These are phyloP conservation scores for Catostylus mosaicus DNA, from an alignment of 30 jellyfish, hydroid and myxozoan genomes.

Conservation along the genomic window DNA sequence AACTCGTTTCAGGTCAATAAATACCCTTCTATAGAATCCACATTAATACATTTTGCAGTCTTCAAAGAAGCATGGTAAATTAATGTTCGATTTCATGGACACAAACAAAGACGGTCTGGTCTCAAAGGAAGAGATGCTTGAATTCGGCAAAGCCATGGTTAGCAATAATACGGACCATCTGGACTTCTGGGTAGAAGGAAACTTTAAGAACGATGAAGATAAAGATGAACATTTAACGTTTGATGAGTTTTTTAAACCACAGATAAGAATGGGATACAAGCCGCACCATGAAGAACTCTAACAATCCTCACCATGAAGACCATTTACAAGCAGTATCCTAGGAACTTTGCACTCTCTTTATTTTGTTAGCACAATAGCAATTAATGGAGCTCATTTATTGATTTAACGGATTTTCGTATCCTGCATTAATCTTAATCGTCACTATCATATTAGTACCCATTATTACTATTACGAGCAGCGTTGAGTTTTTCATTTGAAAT, in stretches of 20 bases:
- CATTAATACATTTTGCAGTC: too few relatives aligned
- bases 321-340: too few relatives aligned
- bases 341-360: too few relatives aligned
- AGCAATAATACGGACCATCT: constrained; percentile 23
- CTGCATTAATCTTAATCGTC: too few relatives aligned
- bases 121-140: constrained; percentile 46
- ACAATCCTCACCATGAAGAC: background rate
- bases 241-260: constrained; percentile 65
- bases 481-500: too few relatives aligned
- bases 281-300: constrained; percentile 10
- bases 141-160: constrained; percentile 55
- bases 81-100: constrained; percentile 65
- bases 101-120: constrained; percentile 54
- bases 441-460: too few relatives aligned
- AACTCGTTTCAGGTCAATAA: too few relatives aligned
- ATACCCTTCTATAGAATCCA: too few relatives aligned
- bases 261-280: constrained; percentile 17
- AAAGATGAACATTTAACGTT: constrained; percentile 38
- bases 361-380: too few relatives aligned
- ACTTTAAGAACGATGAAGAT: constrained; percentile 58
- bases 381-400: background rate
- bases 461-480: too few relatives aligned
- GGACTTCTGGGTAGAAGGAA: constrained; percentile 57
- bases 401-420: too few relatives aligned
- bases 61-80: constrained; percentile 39